phyloP scores from a whole-genome alignment of 2,888 invertebrate species.

The Elysia crispata region DNA sequence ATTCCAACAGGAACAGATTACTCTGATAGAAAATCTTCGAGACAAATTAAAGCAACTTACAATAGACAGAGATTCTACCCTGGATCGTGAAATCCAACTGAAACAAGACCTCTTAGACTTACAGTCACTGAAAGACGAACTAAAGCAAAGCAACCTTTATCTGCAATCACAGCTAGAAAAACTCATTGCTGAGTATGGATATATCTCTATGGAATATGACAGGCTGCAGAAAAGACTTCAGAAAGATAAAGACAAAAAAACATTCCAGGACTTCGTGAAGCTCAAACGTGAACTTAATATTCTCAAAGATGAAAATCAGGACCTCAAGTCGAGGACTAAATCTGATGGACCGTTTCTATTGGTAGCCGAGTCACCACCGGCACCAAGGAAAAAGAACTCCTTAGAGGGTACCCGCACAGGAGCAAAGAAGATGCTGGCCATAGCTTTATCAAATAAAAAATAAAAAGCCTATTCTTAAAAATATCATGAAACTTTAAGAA shows the following conservation, averaged over 20 bases:
- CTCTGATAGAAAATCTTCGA: slow-evolving; percentile 15
- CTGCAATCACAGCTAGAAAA: slow-evolving; percentile 31
- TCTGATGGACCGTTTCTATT: slow-evolving; percentile 33
- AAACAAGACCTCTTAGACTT: slow-evolving; percentile 12
- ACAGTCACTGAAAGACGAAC: neutral
- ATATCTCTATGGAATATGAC: slow-evolving; percentile 60
- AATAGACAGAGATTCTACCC: neutral
- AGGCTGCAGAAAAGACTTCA: slow-evolving; percentile 58
- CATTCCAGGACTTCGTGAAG: slow-evolving; percentile 72
- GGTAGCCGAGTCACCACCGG: slow-evolving; percentile 36
- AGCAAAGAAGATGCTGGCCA: slow-evolving; percentile 47
- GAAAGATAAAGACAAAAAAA: slow-evolving; percentile 59
- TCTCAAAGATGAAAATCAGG: slow-evolving; percentile 68
- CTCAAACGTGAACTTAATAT: slow-evolving; percentile 68
- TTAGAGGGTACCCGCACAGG: slow-evolving; percentile 17
- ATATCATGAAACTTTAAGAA: neutral
- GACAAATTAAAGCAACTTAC: slow-evolving; percentile 22
- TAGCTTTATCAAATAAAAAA: slow-evolving; percentile 35
- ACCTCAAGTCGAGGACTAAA: slow-evolving; percentile 56
- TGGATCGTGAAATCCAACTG: slow-evolving; percentile 1
- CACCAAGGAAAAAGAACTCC: slow-evolving; percentile 30
- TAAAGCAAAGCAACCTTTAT: neutral
- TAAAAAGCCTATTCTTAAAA: neutral
- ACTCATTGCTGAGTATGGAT: slow-evolving; percentile 57
- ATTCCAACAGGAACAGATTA: slow-evolving; percentile 23